phyloP scores from a whole-genome alignment of 2,113 vertebrate genomes.

The Festucalex cinctus region DNA sequence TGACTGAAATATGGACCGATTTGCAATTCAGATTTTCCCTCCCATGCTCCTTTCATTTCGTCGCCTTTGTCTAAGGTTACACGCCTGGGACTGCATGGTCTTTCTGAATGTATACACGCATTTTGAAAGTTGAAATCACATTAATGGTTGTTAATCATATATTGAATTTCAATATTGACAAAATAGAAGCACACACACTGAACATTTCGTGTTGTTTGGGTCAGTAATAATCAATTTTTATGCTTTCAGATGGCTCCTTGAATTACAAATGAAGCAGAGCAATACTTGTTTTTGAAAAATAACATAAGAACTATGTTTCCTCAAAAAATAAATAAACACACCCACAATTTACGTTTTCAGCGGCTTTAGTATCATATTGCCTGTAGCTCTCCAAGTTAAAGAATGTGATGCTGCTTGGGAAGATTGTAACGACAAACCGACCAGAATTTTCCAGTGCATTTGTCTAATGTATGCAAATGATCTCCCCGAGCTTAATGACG shows the following conservation, averaged over 20 bases:
- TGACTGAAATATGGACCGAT: constrained; percentile 34
- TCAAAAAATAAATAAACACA: neutral
- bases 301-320: neutral
- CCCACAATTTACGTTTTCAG: constrained; percentile 3
- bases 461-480: constrained; percentile 79
- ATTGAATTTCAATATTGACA: constrained; percentile 1
- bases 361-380: constrained; percentile 3
- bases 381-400: constrained; percentile 9
- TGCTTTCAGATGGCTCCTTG: neutral
- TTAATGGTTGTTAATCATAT: constrained; percentile 12
- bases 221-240: constrained; percentile 20
- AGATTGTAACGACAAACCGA: constrained; percentile 50
- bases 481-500: constrained; percentile 73
- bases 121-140: constrained; percentile 11
- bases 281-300: neutral
- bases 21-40: constrained; percentile 33
- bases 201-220: neutral
- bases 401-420: constrained; percentile 33
- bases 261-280: neutral
- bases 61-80: constrained; percentile 13
- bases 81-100: constrained; percentile 4
- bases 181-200: neutral
- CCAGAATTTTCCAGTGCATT: constrained; percentile 63
- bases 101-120: constrained; percentile 19
- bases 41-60: constrained; percentile 11